Conservation (phyloP, 2,113 vertebrate species). For the Python bivittatus region DNA sequence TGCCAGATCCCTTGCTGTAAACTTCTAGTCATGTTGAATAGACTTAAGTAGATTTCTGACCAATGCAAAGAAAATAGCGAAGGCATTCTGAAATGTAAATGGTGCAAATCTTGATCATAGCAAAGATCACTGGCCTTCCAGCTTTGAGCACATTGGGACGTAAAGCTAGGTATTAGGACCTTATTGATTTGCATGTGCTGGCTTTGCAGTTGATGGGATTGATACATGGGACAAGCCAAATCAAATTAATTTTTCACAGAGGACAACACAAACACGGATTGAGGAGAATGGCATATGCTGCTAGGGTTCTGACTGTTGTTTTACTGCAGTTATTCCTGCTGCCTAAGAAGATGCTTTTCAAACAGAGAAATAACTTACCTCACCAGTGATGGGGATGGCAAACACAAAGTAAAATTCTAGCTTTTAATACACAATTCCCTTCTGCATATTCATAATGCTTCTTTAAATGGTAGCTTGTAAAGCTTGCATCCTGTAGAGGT, state of each 20-base stretch:
- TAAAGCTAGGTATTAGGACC: neutral
- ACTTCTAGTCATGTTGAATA: neutral
- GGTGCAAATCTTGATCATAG: neutral
- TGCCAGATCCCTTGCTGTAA: neutral
- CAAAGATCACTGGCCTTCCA: neutral
- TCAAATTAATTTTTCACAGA: constrained; percentile 15
- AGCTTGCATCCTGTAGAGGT: neutral
- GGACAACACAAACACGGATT: neutral
- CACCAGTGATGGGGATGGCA: neutral
- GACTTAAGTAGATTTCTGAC: neutral
- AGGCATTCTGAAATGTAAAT: neutral
- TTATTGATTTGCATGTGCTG: neutral
- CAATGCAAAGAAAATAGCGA: neutral
- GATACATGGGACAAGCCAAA: constrained; percentile 8
- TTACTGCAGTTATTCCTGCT: neutral
- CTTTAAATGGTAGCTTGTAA: neutral
- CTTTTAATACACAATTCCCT: neutral
- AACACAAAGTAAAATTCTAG: neutral
- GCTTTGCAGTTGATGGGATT: constrained; percentile 7
- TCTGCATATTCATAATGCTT: neutral
- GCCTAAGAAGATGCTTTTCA: neutral
- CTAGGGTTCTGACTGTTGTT: neutral
- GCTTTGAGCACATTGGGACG: neutral
- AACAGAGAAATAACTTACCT: neutral
- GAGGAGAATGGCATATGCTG: neutral